Evolutionary conservation across 2,888 invertebrate genomes (phyloP).

Genomic region (Brachylomia viminalis): DNA sequence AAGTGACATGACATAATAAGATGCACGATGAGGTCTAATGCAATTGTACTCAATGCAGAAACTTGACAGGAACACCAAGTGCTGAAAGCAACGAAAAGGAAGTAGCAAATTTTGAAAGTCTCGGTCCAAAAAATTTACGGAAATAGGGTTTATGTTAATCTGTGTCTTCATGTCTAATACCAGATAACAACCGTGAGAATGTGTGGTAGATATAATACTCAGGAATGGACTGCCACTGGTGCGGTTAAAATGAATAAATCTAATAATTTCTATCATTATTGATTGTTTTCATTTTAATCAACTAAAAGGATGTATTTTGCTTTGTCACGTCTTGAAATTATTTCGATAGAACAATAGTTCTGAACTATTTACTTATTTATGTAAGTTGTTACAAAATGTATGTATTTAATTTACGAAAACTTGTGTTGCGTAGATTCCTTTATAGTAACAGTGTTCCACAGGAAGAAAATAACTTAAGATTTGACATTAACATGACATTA

Average conservation of each 20-base stretch:
- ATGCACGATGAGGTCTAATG: slow-evolving; percentile 32
- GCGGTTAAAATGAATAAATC: not conserved
- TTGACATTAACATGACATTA: too few species aligned
- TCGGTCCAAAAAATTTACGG: slow-evolving; percentile 18
- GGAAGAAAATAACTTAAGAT: too few species aligned
- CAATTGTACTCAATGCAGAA: slow-evolving; percentile 47
- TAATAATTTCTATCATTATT: not conserved
- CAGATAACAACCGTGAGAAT: not conserved
- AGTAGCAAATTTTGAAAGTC: slow-evolving; percentile 30
- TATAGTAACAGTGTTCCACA: too few species aligned
- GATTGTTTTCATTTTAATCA: slow-evolving; percentile 20
- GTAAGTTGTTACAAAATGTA: not conserved
- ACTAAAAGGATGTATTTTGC: slow-evolving; percentile 15
- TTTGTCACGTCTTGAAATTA: not conserved
- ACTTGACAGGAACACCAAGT: slow-evolving; percentile 33
- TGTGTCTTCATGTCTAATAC: slow-evolving; percentile 20
- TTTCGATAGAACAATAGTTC: not conserved
- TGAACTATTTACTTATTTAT: not conserved
- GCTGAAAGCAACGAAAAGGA: slow-evolving; percentile 22
- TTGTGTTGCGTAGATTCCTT: too few species aligned
- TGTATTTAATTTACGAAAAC: too few species aligned
- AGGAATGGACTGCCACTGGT: not conserved
- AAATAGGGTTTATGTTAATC: slow-evolving; percentile 6
- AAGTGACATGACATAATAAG: slow-evolving; percentile 31
- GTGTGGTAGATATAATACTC: not conserved